Evolutionary conservation across 2,797 vertebrate genomes (phyloP), one percentile per base, ranked within the genome.

Genomic region (Acanthiza pusilla): DNA sequence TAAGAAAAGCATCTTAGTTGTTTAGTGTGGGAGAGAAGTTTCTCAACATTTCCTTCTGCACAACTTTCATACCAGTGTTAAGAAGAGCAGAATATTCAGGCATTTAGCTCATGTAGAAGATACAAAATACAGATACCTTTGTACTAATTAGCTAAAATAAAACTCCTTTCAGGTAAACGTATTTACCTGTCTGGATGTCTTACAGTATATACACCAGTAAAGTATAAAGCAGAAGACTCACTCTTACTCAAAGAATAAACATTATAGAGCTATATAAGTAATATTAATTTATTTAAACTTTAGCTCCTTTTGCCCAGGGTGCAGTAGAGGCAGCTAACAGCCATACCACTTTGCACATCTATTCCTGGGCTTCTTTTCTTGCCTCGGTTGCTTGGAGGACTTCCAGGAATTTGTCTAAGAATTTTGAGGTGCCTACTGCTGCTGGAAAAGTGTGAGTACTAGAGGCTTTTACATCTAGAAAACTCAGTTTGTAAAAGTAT

Each of bases 81-180:
- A 53, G 79, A 92, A 83, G 71, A 85, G 73, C 38, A 89, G 70
- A 75, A 85, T 38, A 10, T 58, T 68, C 62, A 54, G 48, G 42
- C 55, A 81, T 81, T 88, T 45, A n/a, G 21, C 62, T 92, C 43
- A 66, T 43, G 27, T 21, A 88, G 88, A 88, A 92, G 63, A 60
- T 83, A 36, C 13, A 62, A 91, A 85, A 87, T 20, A 30, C 29
- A 91, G 84, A 87, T 19, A 30, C 29, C 68, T 85, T 80, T 65
- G 40, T 75, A 71, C 54, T 91, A 95, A 88, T 91, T 45, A 91
- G 32, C 58, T 95, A 34, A 32, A 96, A 80, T 80, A 97, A 92
- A 94, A 94, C 19, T 85, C 53, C 85, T 95, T 93, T 66, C 79
- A 96, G 76, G 63, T 94, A 65, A 88, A 55, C 45, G 81, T 76